Base-by-base conservation (phyloP, 2,888 invertebrate species). In the Apodemia mormo region DNA sequence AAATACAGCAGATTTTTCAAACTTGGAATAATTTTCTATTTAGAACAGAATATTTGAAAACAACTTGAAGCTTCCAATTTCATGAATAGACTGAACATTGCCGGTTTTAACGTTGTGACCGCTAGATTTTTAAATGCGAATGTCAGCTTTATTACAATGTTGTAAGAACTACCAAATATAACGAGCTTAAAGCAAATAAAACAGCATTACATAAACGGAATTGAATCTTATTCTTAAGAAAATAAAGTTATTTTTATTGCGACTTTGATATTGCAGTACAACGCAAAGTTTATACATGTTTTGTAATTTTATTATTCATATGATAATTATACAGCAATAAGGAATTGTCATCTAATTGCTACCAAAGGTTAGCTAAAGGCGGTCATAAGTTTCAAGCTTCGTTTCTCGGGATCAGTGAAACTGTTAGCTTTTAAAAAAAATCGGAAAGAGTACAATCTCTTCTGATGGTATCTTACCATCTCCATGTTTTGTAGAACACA, bases 21-120 rank as follows among this genome's bases (percentile, higher is more conserved):
- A 72, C 70, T 72, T 70, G 67, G 68, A 73, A 72, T 67, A 37
- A 69, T 70, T 67, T 33, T 70, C 70, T 73, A 68, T 72, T 71
- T 65, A 43, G 69, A 71, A 72, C 70, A 64, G 64, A 66, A 52
- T 70, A 69, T 71, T 64, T 67, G 68, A 72, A 75, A 76, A 79
- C 82, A 81, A 81, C 80, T 78, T 79, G 71, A 76, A 78, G 78
- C 79, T 76, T 76, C 81, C 79, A 74, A 79, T 77, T 80, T 81
- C 81, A 75, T 79, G 76, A 79, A 77, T 78, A 78, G 74, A 83
- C 83, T 83, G 83, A 81, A 76, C 80, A 79, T 77, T 73, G 76
- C 76, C 74, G 75, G 73, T 70, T 75, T 71, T 75, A 74, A 72
- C 61, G 61, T 14, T n/a, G 33, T 64, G 33, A 33, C 61, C 61